Conservation (phyloP, 2,888 invertebrate genomes). For the Xylota segnis region DNA sequence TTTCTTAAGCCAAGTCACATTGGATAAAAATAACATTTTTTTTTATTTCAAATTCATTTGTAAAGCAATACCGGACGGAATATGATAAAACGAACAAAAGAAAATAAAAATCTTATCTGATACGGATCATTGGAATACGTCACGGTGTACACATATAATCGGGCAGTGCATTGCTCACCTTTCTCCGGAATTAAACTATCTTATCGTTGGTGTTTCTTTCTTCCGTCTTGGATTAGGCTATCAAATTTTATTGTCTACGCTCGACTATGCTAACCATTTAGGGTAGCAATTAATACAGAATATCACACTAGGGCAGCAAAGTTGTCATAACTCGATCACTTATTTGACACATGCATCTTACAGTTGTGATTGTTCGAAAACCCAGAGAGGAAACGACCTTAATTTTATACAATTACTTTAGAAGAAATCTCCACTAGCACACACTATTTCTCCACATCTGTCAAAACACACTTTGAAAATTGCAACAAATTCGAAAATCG, state of each 20-base stretch:
- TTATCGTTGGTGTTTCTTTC: slow-evolving; percentile 2
- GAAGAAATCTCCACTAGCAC: not conserved
- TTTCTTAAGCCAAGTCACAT: not conserved
- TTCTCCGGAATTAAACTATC: slow-evolving; percentile 24
- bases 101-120: slow-evolving; percentile 35
- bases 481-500: slow-evolving; percentile 19
- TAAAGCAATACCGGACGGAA: not conserved
- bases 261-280: slow-evolving; percentile 28
- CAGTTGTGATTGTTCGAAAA: slow-evolving; percentile 10
- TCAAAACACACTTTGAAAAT: slow-evolving; percentile 25
- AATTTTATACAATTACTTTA: not conserved
- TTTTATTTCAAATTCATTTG: not conserved
- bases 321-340: slow-evolving; percentile 33
- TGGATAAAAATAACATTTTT: slow-evolving; percentile 3
- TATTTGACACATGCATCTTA: slow-evolving; percentile 19
- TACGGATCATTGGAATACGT: slow-evolving; percentile 15
- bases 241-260: slow-evolving; percentile 23
- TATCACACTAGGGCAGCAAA: not conserved
- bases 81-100: not conserved
- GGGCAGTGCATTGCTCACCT: slow-evolving; percentile 37
- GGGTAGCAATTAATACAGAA: slow-evolving; percentile 33
- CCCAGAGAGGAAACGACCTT: slow-evolving; percentile 23
- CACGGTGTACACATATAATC: slow-evolving; percentile 21
- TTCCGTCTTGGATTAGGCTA: not conserved
- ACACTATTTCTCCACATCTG: slow-evolving; percentile 3